Evolutionary conservation across 2,797 vertebrate genomes (phyloP).

Genomic region (Benthosema pterotum): DNA sequence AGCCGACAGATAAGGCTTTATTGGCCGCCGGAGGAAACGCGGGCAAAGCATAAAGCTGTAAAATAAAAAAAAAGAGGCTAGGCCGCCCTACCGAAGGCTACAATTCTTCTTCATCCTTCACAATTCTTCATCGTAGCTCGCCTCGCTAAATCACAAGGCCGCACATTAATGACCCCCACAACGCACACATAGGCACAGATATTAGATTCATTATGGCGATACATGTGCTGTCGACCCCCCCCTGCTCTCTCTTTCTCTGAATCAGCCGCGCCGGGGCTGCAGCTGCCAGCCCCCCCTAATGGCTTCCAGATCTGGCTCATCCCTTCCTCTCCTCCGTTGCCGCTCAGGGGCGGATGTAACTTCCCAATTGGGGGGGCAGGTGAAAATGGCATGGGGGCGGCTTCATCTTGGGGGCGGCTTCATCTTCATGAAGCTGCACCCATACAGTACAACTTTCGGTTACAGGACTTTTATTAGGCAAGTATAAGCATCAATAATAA

Average conservation of each 20-base stretch:
- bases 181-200: slow-evolving; percentile 57
- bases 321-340: slow-evolving; percentile 60
- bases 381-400: no score
- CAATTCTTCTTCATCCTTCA: slow-evolving; percentile 26
- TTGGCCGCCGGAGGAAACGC: slow-evolving; percentile 32
- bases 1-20: slow-evolving; percentile 45
- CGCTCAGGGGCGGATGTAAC: no score
- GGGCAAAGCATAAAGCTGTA: slow-evolving; percentile 30
- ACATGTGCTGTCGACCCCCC: slow-evolving; percentile 51
- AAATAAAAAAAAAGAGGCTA: no score
- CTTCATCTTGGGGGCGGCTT: no score
- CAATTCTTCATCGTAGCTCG: slow-evolving; percentile 45
- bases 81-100: slow-evolving; percentile 23
- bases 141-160: slow-evolving; percentile 62
- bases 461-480: no score
- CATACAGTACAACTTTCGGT: no score
- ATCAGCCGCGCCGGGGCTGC: slow-evolving; percentile 65
- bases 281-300: slow-evolving; percentile 72
- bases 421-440: no score
- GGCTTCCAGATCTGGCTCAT: slow-evolving; percentile 69
- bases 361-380: no score
- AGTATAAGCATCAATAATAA: no score
- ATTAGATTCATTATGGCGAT: slow-evolving; percentile 72
- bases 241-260: slow-evolving; percentile 59
- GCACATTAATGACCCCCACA: slow-evolving; percentile 56